Percentiles rank a stretch among this genome's conserved stretches.
Evolutionary conservation across 2,888 invertebrate species (phyloP).

Genomic region (Salpingus planirostris): DNA sequence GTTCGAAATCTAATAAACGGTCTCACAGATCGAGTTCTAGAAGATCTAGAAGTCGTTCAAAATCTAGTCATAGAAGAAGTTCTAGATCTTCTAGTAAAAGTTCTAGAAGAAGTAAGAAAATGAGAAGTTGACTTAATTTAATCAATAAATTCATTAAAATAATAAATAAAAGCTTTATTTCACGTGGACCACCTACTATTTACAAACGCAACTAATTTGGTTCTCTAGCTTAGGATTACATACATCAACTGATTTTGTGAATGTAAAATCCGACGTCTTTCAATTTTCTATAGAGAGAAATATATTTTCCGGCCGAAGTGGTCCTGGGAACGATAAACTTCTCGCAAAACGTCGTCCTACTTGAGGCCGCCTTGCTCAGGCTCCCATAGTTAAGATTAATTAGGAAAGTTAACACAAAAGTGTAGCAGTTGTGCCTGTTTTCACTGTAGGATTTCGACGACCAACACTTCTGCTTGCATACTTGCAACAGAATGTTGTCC

Average conservation of each 20-base stretch:
- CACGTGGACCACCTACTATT: too few species aligned
- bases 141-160: too few species aligned
- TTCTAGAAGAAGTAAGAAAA: too few species aligned
- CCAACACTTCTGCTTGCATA: conserved; percentile 56
- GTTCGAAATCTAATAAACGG: too few species aligned
- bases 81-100: too few species aligned
- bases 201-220: too few species aligned
- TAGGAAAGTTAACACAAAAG: conserved; percentile 75
- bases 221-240: too few species aligned
- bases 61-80: too few species aligned
- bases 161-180: too few species aligned
- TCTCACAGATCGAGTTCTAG: too few species aligned
- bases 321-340: conserved; percentile 75
- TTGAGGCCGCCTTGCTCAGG: conserved; percentile 58
- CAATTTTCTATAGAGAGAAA: conserved; percentile 69
- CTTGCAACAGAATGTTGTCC: conserved; percentile 56
- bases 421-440: conserved; percentile 74
- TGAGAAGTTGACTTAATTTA: too few species aligned
- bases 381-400: conserved; percentile 61
- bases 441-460: conserved; percentile 62
- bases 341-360: conserved; percentile 65
- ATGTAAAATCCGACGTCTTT: conserved; percentile 46
- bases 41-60: too few species aligned
- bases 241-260: conserved; percentile 34
- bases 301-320: conserved; percentile 75